Evolutionary conservation across 2,888 invertebrate genomes (phyloP).

Genomic region (Phyllotreta striolata): DNA sequence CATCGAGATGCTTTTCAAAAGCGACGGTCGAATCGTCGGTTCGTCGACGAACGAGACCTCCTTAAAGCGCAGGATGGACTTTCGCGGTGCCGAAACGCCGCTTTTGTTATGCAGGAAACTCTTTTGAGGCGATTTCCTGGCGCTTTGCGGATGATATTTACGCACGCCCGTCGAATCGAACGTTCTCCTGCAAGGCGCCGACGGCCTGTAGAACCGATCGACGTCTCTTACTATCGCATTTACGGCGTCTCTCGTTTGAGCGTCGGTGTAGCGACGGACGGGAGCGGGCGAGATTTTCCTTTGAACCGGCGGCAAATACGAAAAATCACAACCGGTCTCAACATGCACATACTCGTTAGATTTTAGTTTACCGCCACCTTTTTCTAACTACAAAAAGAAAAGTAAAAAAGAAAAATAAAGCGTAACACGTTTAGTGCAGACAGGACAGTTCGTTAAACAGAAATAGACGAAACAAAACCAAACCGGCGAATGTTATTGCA

Average conservation of each 20-base stretch:
- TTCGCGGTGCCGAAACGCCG: no score
- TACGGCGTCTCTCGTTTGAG: conserved; percentile 51
- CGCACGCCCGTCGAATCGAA: conserved; percentile 58
- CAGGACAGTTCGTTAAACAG: conserved; percentile 16
- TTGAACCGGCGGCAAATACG: conserved; percentile 44
- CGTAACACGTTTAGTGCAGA: conserved; percentile 30
- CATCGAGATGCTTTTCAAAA: conserved; percentile 38
- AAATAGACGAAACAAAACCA: conserved; percentile 11
- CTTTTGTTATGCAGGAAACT: conserved; percentile 47
- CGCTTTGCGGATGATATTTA: conserved; percentile 54
- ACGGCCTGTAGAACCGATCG: conserved; percentile 60
- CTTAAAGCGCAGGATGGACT: no score
- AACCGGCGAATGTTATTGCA: conserved; percentile 13
- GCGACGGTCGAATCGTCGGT: conserved; percentile 1
- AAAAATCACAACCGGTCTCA: conserved; percentile 48
- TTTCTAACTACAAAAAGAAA: conserved; percentile 57
- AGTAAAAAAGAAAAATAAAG: conserved; percentile 16
- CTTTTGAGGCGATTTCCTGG: conserved; percentile 40
- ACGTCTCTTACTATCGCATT: conserved; percentile 57
- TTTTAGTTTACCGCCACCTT: conserved; percentile 47
- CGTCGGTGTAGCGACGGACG: conserved; percentile 38
- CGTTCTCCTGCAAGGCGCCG: conserved; percentile 54
- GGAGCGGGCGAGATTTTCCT: conserved; percentile 47
- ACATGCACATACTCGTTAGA: conserved; percentile 45
- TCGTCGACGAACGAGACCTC: background rate